Evolutionary conservation across 2,888 invertebrate genomes (phyloP), one percentile per base, ranked within the genome.

Genomic region (Oxystoma pomonae): DNA sequence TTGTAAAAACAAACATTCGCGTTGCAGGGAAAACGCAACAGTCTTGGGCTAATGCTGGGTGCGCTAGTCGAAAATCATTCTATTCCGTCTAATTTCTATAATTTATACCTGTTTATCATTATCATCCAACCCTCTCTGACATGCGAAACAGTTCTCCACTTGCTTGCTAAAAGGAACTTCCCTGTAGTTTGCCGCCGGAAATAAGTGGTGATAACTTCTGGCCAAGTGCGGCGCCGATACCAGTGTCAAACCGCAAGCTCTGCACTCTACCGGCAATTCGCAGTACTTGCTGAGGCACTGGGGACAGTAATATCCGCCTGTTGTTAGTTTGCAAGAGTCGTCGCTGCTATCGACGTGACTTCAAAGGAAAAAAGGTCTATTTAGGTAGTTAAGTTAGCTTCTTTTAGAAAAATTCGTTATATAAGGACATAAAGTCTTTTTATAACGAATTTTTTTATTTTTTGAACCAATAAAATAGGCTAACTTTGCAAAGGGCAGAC

Each of bases 161-260:
- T 85, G 86, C 9, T 85, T 86, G 35, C 86, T 84, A 67, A 85
- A 85, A 0, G 81, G 73, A 35, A 90, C 70, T 81, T 98, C 97
- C 60, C 84, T 85, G 74, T 92, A 99, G 58, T 90, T 86, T 55
- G 91, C 89, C 57, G 97, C 90, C 0, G 98, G 98, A 78, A 98
- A 97, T 67, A 99, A 83, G 81, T 99, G 98, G 78, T 98, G 98
- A 80, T 98, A 98, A 0, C 98, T 97, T 68, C 98, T 87, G 1
- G 98, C 98, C 59, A 99, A 84, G 83, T 99, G 99, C 19, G 98
- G 98, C 1, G 99, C 98, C 0, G 98, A 97, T 16, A 98, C 98
- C 57, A 99, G 83, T 2, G 97, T 98, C 65, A 99, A 84, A 0
- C 95, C 95, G 80, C 99, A 99, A 9, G 94, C 91, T 75, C 92